Percentiles rank a stretch among this genome's conserved stretches.
These are phyloP conservation scores for Pluvianellus socialis DNA, from an alignment of 2,113 vertebrate genomes.

Conservation along the genomic window DNA sequence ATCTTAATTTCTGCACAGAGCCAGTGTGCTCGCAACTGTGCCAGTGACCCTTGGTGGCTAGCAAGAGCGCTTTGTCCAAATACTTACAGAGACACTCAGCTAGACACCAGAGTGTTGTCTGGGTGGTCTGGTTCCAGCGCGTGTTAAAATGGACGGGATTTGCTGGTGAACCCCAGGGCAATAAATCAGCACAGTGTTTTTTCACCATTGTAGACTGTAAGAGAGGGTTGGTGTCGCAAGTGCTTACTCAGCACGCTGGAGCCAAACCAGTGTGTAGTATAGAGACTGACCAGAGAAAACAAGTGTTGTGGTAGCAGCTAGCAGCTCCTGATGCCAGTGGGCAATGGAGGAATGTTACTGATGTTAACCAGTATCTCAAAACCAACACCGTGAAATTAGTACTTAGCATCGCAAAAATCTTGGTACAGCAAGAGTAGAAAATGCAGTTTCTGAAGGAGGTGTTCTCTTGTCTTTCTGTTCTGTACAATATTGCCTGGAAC, in stretches of 20 bases:
- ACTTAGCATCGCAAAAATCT: conserved; percentile 24
- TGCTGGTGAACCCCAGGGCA: background rate
- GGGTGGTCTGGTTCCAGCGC: background rate
- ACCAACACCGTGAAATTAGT: conserved; percentile 46
- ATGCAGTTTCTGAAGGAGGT: background rate
- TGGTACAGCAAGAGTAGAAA: background rate
- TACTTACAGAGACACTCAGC: background rate
- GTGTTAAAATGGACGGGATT: background rate
- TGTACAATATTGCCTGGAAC: background rate
- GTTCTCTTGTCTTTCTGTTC: background rate
- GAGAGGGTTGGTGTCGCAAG: background rate
- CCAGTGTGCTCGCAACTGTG: background rate
- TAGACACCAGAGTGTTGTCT: background rate
- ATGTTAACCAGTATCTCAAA: conserved; percentile 50
- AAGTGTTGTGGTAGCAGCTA: conserved; percentile 22
- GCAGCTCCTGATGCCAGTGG: background rate
- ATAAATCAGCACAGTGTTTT: background rate
- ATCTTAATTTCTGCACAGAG: background rate
- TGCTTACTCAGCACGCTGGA: conserved; percentile 4
- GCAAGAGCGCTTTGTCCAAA: background rate
- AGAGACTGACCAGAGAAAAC: conserved; percentile 41
- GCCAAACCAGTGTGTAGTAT: conserved; percentile 8
- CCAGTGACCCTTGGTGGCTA: background rate
- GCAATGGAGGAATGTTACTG: background rate
- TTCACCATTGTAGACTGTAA: background rate